Percentiles rank a stretch among this genome's conserved stretches.
phyloP scores from a whole-genome alignment of 2,797 vertebrate genomes.

The Phyllotis vaccarum region DNA sequence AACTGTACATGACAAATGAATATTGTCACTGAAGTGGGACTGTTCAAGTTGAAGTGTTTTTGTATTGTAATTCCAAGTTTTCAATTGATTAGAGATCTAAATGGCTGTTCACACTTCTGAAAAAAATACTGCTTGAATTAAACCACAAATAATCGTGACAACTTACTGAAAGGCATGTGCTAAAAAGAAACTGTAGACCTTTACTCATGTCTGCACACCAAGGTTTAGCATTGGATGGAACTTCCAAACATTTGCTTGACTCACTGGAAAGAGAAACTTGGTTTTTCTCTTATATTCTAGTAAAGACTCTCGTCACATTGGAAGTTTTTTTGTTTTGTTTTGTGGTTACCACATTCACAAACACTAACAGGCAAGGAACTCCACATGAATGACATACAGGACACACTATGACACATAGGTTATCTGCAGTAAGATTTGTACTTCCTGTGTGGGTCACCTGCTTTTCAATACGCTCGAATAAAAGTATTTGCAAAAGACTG shows the following conservation, averaged over 20 bases:
- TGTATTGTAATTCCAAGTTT: conserved; percentile 1
- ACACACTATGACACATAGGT: neutral
- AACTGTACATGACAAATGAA: neutral
- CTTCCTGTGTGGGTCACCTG: conserved; percentile 60
- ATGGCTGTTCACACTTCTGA: neutral
- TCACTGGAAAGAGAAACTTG: neutral
- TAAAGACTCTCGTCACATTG: neutral
- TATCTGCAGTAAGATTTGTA: conserved; percentile 13
- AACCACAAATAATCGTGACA: neutral
- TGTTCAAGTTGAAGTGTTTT: neutral
- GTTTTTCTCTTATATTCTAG: neutral
- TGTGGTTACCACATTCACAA: neutral
- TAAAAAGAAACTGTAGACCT: neutral
- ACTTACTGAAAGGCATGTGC: neutral
- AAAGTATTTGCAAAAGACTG: neutral
- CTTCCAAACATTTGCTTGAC: neutral
- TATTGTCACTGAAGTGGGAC: neutral
- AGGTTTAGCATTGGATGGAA: neutral
- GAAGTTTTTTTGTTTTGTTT: conserved; percentile 19
- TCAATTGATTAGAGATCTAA: neutral
- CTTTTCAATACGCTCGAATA: conserved; percentile 34
- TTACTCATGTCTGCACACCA: neutral
- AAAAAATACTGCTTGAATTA: neutral
- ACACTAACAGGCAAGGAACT: neutral
- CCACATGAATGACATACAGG: conserved; percentile 16